Conservation (phyloP, 2,797 vertebrate species). For the Phoebastria nigripes region DNA sequence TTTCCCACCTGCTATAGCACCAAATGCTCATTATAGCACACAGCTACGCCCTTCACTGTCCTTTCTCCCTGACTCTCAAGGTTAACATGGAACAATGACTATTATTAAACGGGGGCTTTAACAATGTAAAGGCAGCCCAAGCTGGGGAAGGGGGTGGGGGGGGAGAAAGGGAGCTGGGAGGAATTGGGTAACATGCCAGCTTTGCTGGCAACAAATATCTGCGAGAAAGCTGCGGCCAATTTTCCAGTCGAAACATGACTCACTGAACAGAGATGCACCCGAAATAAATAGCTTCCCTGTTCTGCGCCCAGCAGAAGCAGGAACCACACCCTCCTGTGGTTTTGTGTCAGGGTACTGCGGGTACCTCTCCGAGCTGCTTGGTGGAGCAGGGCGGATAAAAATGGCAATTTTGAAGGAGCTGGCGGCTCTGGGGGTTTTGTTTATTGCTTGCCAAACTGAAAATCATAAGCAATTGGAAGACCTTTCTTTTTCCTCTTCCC, state of each 20-base stretch:
- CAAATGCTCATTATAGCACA: slow-evolving; percentile 81
- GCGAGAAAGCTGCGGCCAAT: slow-evolving; percentile 82
- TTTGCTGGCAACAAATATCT: slow-evolving; percentile 79
- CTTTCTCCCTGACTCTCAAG: slow-evolving; percentile 78
- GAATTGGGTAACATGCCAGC: slow-evolving; percentile 82
- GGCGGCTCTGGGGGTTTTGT: slow-evolving; percentile 77
- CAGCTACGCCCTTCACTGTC: slow-evolving; percentile 78
- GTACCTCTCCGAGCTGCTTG: slow-evolving; percentile 75
- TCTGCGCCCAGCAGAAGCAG: slow-evolving; percentile 76
- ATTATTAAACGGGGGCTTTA: slow-evolving; percentile 77
- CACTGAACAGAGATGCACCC: slow-evolving; percentile 90
- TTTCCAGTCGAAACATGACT: slow-evolving; percentile 97
- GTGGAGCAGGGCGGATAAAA: slow-evolving; percentile 75
- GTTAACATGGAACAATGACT: slow-evolving; percentile 81
- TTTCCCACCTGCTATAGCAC: slow-evolving; percentile 81
- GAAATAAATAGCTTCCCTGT: slow-evolving; percentile 98
- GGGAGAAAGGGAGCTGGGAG: slow-evolving; percentile 59
- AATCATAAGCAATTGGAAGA: slow-evolving; percentile 77
- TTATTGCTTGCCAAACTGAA: slow-evolving; percentile 79
- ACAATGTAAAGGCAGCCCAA: slow-evolving; percentile 63
- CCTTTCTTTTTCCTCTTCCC: slow-evolving; percentile 25
- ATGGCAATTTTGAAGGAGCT: slow-evolving; percentile 77
- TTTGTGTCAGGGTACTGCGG: slow-evolving; percentile 83
- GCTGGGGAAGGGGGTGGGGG: background rate
- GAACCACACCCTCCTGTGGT: slow-evolving; percentile 92